These are phyloP conservation scores for Temnothorax nylanderi DNA, from an alignment of 1,140 invertebrate genomes.

Conservation along the genomic window DNA sequence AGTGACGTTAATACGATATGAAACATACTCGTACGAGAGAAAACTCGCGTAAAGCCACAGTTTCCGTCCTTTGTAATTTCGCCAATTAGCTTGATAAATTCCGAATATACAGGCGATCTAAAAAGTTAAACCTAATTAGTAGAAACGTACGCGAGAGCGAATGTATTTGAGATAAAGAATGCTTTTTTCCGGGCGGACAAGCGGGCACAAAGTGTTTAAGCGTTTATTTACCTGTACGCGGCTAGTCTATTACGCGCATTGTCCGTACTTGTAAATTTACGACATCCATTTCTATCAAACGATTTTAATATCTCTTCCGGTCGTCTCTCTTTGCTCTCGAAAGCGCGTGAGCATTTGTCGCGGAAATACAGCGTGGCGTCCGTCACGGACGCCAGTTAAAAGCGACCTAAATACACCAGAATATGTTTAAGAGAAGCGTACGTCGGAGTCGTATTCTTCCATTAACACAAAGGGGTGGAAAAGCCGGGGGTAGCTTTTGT, in stretches of 20 bases:
- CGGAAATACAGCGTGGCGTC: not conserved
- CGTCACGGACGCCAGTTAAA: slow-evolving; percentile 15
- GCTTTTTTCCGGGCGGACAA: not conserved
- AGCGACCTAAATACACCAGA: slow-evolving; percentile 47
- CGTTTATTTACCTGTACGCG: not conserved
- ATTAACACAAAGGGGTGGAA: slow-evolving; percentile 67
- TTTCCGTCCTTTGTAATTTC: slow-evolving; percentile 56
- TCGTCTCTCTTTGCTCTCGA: not conserved
- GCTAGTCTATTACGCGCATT: slow-evolving; percentile 2
- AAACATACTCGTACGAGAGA: slow-evolving; percentile 33
- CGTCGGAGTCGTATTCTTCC: slow-evolving; percentile 64
- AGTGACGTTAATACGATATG: slow-evolving; percentile 32
- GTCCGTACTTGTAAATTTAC: slow-evolving; percentile 24
- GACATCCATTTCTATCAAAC: not conserved
- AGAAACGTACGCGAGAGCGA: slow-evolving; percentile 28
- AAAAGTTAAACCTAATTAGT: slow-evolving; percentile 62
- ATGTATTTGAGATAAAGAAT: slow-evolving; percentile 45
- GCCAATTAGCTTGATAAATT: slow-evolving; percentile 60
- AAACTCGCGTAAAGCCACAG: slow-evolving; percentile 41
- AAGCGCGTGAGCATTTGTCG: not conserved
- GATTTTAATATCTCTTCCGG: not conserved
- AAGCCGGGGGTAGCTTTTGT: slow-evolving; percentile 62
- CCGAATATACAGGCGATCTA: slow-evolving; percentile 52
- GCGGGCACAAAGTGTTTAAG: slow-evolving; percentile 14
- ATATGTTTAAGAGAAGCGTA: slow-evolving; percentile 62